These are phyloP conservation scores for Heliconius cydno DNA, from an alignment of 2,888 invertebrate species.

Conservation along the genomic window DNA sequence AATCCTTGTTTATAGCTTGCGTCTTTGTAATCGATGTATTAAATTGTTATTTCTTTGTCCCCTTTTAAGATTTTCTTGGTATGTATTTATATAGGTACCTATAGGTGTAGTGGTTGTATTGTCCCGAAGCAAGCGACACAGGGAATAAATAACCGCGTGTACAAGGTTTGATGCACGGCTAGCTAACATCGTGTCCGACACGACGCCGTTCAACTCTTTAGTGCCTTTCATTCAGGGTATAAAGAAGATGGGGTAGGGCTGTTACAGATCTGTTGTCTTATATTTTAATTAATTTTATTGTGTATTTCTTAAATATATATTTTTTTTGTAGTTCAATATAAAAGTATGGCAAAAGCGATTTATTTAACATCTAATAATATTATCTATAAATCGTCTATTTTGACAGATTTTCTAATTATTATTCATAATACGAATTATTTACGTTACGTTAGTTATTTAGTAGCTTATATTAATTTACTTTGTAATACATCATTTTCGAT, in stretches of 20 bases:
- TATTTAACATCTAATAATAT: neutral
- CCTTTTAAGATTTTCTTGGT: neutral
- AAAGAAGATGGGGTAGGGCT: slow-evolving; percentile 51
- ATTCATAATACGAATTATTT: too few relatives aligned
- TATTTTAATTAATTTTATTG: neutral
- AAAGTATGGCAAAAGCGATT: neutral
- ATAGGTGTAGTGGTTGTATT: slow-evolving; percentile 37
- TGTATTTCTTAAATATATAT: neutral
- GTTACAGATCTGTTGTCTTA: slow-evolving; percentile 13
- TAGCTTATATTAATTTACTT: too few relatives aligned
- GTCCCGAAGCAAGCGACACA: slow-evolving; percentile 44
- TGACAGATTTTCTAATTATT: neutral
- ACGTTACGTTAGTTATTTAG: too few relatives aligned
- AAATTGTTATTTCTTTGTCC: slow-evolving; percentile 4
- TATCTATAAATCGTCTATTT: neutral
- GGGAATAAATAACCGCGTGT: slow-evolving; percentile 64
- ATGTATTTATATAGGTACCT: slow-evolving; percentile 19
- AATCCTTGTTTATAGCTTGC: slow-evolving; percentile 19
- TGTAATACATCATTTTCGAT: too few relatives aligned
- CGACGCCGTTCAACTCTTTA: slow-evolving; percentile 64
- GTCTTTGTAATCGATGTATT: neutral
- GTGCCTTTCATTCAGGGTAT: slow-evolving; percentile 64
- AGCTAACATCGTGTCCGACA: slow-evolving; percentile 68
- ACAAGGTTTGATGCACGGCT: slow-evolving; percentile 54
- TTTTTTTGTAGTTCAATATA: neutral